These are phyloP conservation scores for Callopanchax toddi DNA, from an alignment of 2,113 vertebrate species.

Conservation along the genomic window DNA sequence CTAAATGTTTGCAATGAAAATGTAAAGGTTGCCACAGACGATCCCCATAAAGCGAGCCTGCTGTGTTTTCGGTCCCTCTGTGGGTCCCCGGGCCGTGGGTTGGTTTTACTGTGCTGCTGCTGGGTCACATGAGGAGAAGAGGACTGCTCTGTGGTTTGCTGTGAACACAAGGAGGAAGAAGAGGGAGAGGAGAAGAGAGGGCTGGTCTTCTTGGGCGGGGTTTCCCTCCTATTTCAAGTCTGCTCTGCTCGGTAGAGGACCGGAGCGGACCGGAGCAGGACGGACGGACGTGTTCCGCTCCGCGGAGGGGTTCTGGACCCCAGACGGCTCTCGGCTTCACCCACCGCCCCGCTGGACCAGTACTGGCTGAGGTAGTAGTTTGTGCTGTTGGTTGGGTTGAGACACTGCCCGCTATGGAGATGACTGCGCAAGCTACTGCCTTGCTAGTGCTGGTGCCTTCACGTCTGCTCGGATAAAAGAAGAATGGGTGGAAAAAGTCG, in stretches of 20 bases:
- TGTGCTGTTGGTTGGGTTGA: constrained; percentile 99
- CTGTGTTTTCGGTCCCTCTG: neutral
- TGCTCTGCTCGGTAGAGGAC: constrained; percentile 57
- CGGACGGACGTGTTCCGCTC: constrained; percentile 30
- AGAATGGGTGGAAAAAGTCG: neutral
- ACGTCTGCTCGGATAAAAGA: constrained; percentile 37
- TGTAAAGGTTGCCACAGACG: too few species aligned
- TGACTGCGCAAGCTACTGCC: constrained; percentile 99
- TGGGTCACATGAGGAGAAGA: constrained; percentile 81
- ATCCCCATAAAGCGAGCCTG: too few species aligned
- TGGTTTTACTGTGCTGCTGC: neutral
- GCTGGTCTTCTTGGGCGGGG: constrained; percentile 75
- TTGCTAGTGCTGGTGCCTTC: constrained; percentile 95
- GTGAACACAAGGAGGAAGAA: constrained; percentile 22
- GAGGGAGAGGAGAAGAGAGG: constrained; percentile 21
- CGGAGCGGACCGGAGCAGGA: constrained; percentile 8
- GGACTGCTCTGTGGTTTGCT: constrained; percentile 52
- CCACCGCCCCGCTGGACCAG: constrained; percentile 63
- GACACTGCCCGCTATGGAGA: constrained; percentile 99
- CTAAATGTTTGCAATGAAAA: too few species aligned
- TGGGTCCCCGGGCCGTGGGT: constrained; percentile 16
- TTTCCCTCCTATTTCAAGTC: constrained; percentile 73
- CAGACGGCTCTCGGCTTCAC: too few species aligned
- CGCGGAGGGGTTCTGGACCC: constrained; percentile 5
- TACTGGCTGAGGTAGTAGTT: constrained; percentile 99